Percentiles rank a stretch among this genome's conserved stretches.
Conservation (phyloP, 30 jellyfish, hydroid and myxozoan genomes). For the Aurelia sp. region DNA sequence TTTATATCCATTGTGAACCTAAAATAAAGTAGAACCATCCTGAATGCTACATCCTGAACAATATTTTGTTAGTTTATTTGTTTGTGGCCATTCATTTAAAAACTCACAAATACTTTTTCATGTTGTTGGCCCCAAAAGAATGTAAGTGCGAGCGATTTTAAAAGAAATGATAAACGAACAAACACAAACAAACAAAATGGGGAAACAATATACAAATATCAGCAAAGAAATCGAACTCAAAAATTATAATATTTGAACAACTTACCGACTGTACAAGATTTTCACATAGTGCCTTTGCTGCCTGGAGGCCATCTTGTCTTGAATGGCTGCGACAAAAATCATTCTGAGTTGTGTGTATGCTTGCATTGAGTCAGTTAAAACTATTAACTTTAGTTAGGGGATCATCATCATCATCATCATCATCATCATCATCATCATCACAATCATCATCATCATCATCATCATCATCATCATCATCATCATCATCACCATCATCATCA, state of each 20-base stretch:
- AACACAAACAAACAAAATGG: not conserved
- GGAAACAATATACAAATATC: not conserved
- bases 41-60: no score
- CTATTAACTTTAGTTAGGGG: no score
- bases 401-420: not conserved
- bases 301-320: constrained; percentile 72
- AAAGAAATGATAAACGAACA: not conserved
- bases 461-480: not conserved
- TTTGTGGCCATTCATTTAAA: no score
- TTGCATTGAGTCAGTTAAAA: no score
- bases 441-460: not conserved
- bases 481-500: not conserved
- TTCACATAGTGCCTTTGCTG: constrained; percentile 81
- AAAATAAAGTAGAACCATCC: no score
- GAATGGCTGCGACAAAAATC: constrained; percentile 71
- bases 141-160: no score
- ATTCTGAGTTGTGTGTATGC: no score
- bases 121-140: no score
- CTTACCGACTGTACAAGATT: constrained; percentile 82
- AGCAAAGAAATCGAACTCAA: not conserved
- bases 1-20: constrained; percentile 61
- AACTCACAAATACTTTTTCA: no score
- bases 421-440: not conserved
- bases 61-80: no score
- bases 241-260: not conserved